A percentile compares a stretch with the other conserved stretches of the same genome.
Conservation (phyloP, 2,113 vertebrate genomes). For the Mionectes macconnelli region DNA sequence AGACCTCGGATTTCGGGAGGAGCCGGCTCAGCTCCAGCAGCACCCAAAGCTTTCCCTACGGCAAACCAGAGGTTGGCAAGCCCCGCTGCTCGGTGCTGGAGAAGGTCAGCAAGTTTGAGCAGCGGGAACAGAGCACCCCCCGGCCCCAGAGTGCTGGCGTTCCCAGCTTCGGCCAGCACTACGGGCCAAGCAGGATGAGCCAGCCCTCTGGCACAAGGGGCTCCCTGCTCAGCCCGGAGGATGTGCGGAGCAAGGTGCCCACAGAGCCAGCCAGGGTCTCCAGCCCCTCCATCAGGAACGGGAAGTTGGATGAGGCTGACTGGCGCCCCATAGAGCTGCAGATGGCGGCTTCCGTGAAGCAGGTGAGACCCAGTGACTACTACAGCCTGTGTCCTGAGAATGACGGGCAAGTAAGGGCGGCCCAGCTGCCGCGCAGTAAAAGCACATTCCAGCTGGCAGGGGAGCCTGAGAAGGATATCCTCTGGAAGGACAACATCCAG, state of each 20-base stretch:
- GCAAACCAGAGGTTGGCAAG: slow-evolving; percentile 50
- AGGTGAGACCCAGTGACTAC: slow-evolving; percentile 1
- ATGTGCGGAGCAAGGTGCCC: slow-evolving; percentile 59
- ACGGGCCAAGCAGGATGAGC: background rate
- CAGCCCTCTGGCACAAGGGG: slow-evolving; percentile 1
- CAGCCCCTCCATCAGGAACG: slow-evolving; percentile 32
- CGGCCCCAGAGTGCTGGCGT: slow-evolving; percentile 56
- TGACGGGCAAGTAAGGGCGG: slow-evolving; percentile 44
- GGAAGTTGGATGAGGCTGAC: slow-evolving; percentile 33
- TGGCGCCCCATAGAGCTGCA: slow-evolving; percentile 27
- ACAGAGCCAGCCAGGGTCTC: background rate
- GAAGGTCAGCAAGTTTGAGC: slow-evolving; percentile 89
- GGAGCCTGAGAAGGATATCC: slow-evolving; percentile 65
- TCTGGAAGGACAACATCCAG: slow-evolving; percentile 66
- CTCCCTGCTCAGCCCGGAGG: slow-evolving; percentile 69
- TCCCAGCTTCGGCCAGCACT: slow-evolving; percentile 43
- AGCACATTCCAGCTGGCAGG: slow-evolving; percentile 83
- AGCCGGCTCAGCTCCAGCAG: slow-evolving; percentile 63
- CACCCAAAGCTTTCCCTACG: slow-evolving; percentile 17
- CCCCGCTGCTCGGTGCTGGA: slow-evolving; percentile 86
- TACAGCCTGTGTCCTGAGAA: slow-evolving; percentile 22
- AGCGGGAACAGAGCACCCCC: slow-evolving; percentile 75
- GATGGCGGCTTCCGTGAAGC: background rate
- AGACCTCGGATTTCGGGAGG: slow-evolving; percentile 43
- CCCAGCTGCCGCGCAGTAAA: slow-evolving; percentile 80